Evolutionary conservation across 2,797 vertebrate genomes (phyloP), one percentile per base, ranked within the genome.

Genomic region (Hapalemur alaotrensis): DNA sequence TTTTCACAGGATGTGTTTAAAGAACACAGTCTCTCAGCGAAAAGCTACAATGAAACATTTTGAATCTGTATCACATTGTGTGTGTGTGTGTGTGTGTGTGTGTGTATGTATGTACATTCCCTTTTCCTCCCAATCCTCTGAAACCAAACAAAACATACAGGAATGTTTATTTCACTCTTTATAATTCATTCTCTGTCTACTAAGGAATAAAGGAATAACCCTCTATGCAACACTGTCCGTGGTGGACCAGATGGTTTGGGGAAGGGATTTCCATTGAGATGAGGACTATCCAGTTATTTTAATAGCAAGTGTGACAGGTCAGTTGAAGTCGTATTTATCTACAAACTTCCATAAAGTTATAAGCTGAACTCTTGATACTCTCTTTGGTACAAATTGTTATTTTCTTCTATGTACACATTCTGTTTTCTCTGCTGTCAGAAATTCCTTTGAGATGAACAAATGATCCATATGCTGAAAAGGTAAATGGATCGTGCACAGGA

Each of bases 391-490:
- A 82, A 86, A 92, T 20, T 78, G 59, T 59, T 73, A 57, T 95
- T 87, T 80, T 59, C 50, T 89, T 89, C 67, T 91, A n/a, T 11
- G 57, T 20, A 46, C 30, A 63, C 86, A 88, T 93, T 95, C 81
- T 92, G 59, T 13, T 67, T 84, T 93, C 84, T 63, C 76, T 80
- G 50, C 52, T 79, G 23, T 84, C 83, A 78, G 63, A 91, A 93
- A 89, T 78, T 93, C 93, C 87, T 91, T 70, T 87, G 91, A 96
- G 94, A 95, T 87, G 52, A 96, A 87, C 43, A 90, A 91, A 84
- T n/a, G 91, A 82, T 85, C 79, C 80, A 78, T 30, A 76, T 78
- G 54, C 69, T 86, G 52, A 87, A 88, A 93, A 96, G 95, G 91
- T 91, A 96, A 90, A 92, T 72, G 80, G 86, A 65, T 85, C 48